These are phyloP conservation scores for Nothobranchius kuhntae DNA, from an alignment of 2,113 vertebrate species.

Conservation along the genomic window DNA sequence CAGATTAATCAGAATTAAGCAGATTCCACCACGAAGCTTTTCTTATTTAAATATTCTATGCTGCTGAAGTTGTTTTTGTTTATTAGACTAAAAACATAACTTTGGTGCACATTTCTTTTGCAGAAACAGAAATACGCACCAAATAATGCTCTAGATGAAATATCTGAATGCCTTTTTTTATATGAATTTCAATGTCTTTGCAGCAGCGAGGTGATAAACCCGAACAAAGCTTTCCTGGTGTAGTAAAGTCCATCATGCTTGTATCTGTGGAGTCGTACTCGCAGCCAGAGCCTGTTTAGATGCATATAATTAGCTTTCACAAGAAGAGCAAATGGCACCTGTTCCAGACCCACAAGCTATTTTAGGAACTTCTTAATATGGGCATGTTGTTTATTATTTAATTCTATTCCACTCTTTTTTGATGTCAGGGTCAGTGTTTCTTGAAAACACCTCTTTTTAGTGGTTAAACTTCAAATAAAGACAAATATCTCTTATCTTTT, in stretches of 20 bases:
- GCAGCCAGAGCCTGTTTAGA: conserved; percentile 65
- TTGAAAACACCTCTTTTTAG: conserved; percentile 32
- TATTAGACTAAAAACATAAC: no score
- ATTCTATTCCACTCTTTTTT: conserved; percentile 57
- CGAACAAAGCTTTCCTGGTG: no score
- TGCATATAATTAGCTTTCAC: conserved; percentile 85
- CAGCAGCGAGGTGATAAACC: no score
- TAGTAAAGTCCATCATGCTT: neutral
- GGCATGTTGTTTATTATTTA: conserved; percentile 81
- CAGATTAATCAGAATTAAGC: no score
- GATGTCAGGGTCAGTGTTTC: conserved; percentile 42
- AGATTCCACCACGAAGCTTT: no score
- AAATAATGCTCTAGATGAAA: no score
- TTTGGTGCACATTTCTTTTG: no score
- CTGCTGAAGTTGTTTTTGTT: no score
- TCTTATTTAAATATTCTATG: no score
- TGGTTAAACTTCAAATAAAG: neutral
- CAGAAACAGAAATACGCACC: no score
- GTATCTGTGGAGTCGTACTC: conserved; percentile 9
- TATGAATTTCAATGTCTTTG: no score
- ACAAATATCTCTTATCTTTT: conserved; percentile 8
- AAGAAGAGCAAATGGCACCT: conserved; percentile 87
- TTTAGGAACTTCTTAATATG: conserved; percentile 89
- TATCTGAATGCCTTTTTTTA: no score
- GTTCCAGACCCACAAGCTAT: conserved; percentile 87